Conservation (phyloP, 2,797 vertebrate species). For the Alauda arvensis region DNA sequence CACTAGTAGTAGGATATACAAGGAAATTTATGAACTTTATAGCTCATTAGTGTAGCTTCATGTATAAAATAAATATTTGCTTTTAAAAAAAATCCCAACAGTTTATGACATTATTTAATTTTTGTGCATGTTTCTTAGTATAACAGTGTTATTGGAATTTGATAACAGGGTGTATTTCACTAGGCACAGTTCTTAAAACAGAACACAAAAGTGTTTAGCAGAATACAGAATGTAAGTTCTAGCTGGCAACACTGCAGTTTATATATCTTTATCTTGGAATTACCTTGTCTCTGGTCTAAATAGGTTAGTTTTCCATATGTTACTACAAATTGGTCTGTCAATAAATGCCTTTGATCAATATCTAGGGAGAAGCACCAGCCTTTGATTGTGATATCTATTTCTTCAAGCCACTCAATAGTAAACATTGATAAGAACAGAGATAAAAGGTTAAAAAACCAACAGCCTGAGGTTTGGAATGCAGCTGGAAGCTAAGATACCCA, state of each 20-base stretch:
- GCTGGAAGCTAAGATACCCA: not conserved
- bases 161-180: not conserved
- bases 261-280: not conserved
- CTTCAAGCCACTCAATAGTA: conserved; percentile 14
- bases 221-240: not conserved
- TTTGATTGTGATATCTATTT: not conserved
- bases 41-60: not conserved
- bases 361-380: not conserved
- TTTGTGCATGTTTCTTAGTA: not conserved
- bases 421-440: conserved; percentile 31
- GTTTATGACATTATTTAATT: not conserved
- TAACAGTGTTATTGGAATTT: not conserved
- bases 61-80: not conserved
- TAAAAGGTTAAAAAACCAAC: not conserved
- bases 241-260: not conserved
- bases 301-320: not conserved
- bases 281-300: not conserved
- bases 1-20: not conserved
- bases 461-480: not conserved
- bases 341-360: conserved; percentile 46
- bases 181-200: not conserved
- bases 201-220: not conserved
- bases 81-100: not conserved
- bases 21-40: not conserved
- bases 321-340: conserved; percentile 52